phyloP scores from a whole-genome alignment of 1,140 invertebrate genomes.

The Bombus vancouverensis region DNA sequence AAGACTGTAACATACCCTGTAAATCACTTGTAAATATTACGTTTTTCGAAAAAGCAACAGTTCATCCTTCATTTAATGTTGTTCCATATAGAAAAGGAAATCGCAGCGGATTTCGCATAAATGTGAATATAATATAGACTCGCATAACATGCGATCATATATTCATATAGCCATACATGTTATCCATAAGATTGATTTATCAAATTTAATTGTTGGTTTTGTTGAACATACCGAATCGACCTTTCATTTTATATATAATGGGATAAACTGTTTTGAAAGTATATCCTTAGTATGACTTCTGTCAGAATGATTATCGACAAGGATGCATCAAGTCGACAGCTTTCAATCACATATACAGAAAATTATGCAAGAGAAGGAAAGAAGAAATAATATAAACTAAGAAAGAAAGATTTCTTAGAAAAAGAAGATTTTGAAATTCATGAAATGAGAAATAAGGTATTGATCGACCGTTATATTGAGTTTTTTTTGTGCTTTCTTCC shows the following conservation, averaged over 20 bases:
- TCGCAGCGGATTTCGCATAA: neutral
- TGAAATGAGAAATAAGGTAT: neutral
- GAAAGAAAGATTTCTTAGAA: neutral
- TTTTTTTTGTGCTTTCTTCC: neutral
- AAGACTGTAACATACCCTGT: slow-evolving; percentile 82
- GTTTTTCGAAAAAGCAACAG: slow-evolving; percentile 37
- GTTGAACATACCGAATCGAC: neutral
- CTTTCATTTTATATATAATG: neutral
- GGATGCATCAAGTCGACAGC: neutral
- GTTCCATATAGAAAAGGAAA: slow-evolving; percentile 5
- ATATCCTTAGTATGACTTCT: neutral
- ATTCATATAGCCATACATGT: neutral
- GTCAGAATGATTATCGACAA: neutral
- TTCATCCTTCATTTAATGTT: slow-evolving; percentile 45
- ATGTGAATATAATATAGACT: too few species aligned
- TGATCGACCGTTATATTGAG: neutral
- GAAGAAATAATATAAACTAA: neutral
- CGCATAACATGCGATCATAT: neutral
- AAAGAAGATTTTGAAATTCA: neutral
- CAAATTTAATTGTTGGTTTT: neutral
- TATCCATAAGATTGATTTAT: neutral
- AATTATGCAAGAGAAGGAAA: neutral
- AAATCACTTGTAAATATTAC: slow-evolving; percentile 71
- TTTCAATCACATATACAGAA: neutral
- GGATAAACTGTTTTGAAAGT: neutral